Conservation (phyloP, 2,888 invertebrate genomes). For the Tiliacea citrago region DNA sequence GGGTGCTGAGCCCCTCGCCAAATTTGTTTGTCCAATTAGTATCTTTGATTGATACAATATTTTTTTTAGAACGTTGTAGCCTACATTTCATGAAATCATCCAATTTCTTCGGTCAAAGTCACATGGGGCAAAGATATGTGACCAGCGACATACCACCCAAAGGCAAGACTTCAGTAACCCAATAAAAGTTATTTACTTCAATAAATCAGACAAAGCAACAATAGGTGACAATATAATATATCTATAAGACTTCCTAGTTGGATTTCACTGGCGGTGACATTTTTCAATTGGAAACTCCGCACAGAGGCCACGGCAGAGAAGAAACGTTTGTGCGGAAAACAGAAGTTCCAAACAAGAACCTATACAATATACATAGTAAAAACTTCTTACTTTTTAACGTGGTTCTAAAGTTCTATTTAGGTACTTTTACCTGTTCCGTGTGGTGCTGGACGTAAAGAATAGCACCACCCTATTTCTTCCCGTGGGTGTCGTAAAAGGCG, state of each 20-base stretch:
- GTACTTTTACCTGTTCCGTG: too few species aligned
- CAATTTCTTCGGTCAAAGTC: background rate
- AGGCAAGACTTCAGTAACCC: background rate
- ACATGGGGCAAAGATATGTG: background rate
- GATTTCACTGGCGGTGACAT: constrained; percentile 51
- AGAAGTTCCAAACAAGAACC: constrained; percentile 5
- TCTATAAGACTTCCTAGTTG: constrained; percentile 26
- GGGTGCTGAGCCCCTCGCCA: background rate
- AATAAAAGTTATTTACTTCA: constrained; percentile 8
- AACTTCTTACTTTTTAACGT: background rate
- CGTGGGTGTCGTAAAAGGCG: too few species aligned
- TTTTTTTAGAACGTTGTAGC: background rate
- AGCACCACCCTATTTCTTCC: too few species aligned
- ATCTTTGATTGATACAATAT: background rate
- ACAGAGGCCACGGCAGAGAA: constrained; percentile 26
- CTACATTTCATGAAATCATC: background rate
- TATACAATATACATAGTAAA: background rate
- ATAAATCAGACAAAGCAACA: constrained; percentile 33
- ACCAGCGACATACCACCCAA: background rate
- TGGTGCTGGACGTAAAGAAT: too few species aligned
- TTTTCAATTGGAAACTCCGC: constrained; percentile 56
- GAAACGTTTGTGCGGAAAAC: constrained; percentile 30
- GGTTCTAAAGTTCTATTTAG: too few species aligned
- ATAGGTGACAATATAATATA: constrained; percentile 22
- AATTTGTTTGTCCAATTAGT: background rate